Conservation (phyloP, 1,140 invertebrate species). For the Sesamia nonagrioides region DNA sequence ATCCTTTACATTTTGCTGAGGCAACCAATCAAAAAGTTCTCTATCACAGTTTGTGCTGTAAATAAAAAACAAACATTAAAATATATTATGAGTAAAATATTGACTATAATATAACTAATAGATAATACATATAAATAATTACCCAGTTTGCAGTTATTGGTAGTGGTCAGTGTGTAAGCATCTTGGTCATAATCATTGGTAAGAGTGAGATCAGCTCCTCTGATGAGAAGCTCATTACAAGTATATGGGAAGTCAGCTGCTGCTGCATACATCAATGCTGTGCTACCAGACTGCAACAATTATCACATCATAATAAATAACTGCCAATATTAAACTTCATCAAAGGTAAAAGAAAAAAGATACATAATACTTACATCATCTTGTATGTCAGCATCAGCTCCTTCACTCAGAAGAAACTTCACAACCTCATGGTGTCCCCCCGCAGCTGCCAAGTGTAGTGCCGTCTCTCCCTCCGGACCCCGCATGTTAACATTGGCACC, state of each 20-base stretch:
- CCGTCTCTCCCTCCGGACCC: conserved; percentile 93
- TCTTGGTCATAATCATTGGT: conserved; percentile 94
- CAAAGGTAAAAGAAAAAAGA: not conserved
- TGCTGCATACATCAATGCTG: conserved; percentile 96
- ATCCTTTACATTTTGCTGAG: conserved; percentile 83
- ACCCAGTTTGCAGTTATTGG: conserved; percentile 90
- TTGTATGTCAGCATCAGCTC: conserved; percentile 92
- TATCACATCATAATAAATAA: conserved; percentile 9
- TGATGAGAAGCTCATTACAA: conserved; percentile 93
- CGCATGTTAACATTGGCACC: conserved; percentile 92
- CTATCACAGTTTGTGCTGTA: conserved; percentile 89
- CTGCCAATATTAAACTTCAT: not conserved
- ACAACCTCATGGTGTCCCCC: conserved; percentile 96
- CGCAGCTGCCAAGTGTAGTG: conserved; percentile 94
- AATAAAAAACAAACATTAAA: conserved; percentile 58
- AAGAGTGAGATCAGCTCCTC: conserved; percentile 93
- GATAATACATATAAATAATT: conserved; percentile 40
- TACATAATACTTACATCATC: conserved; percentile 91
- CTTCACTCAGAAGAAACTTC: conserved; percentile 92
- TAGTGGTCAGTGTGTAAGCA: conserved; percentile 93
- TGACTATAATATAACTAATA: not conserved
- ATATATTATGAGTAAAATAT: not conserved
- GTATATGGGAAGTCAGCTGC: conserved; percentile 95
- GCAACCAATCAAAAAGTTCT: conserved; percentile 87
- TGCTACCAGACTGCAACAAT: conserved; percentile 92